Conservation (phyloP, 1,140 invertebrate species). For the Zaprionus africanus region DNA sequence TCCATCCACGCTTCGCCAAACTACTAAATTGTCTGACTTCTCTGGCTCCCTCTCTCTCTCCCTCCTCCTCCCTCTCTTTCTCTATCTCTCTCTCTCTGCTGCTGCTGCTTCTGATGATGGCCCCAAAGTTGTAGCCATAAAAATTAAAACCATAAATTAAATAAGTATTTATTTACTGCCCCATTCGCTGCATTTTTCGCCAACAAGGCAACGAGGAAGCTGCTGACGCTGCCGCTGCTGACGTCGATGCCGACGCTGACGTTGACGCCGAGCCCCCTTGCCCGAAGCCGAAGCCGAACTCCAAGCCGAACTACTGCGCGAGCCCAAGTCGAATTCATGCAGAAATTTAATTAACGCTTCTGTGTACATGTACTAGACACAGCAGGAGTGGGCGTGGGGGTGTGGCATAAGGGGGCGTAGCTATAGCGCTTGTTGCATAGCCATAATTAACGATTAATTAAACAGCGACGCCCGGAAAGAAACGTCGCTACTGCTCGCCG, state of each 20-base stretch:
- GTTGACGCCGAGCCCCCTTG: neutral
- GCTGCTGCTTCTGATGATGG: constrained; percentile 35
- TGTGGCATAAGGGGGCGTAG: constrained; percentile 22
- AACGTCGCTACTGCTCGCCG: constrained; percentile 16
- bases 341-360: constrained; percentile 83
- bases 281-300: neutral
- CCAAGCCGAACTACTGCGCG: constrained; percentile 1
- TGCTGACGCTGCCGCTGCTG: too few relatives aligned
- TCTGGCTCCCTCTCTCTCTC: constrained; percentile 11
- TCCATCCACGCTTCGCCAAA: constrained; percentile 79
- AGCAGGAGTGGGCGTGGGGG: constrained; percentile 51
- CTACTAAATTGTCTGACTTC: constrained; percentile 77
- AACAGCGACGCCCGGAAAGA: constrained; percentile 48
- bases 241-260: neutral
- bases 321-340: constrained; percentile 50
- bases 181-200: constrained; percentile 57
- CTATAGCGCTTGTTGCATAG: constrained; percentile 52
- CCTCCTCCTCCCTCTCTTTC: neutral
- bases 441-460: constrained; percentile 82
- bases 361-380: constrained; percentile 77
- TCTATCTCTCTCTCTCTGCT: neutral
- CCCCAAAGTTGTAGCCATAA: constrained; percentile 80
- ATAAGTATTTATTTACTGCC: constrained; percentile 78
- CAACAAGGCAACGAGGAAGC: constrained; percentile 19
- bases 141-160: constrained; percentile 83